Evolutionary conservation across 2,797 vertebrate species (phyloP).

Genomic region (Fratercula arctica): DNA sequence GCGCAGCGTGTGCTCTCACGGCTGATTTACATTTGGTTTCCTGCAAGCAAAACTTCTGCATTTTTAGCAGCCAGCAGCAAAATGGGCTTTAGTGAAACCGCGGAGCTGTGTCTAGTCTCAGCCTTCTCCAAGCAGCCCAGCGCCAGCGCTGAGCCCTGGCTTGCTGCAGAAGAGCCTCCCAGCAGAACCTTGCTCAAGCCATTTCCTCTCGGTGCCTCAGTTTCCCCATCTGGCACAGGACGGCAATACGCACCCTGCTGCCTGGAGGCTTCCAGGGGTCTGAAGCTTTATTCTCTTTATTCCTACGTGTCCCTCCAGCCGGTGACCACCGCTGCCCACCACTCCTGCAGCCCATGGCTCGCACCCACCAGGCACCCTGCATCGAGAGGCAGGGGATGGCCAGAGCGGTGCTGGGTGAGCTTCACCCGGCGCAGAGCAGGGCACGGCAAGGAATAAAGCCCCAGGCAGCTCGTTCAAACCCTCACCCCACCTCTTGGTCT

Average conservation of each 20-base stretch:
- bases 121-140: background rate
- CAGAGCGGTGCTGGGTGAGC: background rate
- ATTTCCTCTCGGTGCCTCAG: background rate
- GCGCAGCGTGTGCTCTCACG: background rate
- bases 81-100: accelerated
- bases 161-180: background rate
- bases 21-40: background rate
- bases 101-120: background rate
- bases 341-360: background rate
- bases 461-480: background rate
- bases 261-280: background rate
- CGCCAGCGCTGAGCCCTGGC: accelerated
- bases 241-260: background rate
- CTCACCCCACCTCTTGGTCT: accelerated
- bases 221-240: background rate
- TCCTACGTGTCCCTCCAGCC: too few relatives aligned
- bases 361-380: too few relatives aligned
- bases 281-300: background rate
- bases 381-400: background rate
- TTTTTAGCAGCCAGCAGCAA: background rate
- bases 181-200: background rate
- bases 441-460: accelerated
- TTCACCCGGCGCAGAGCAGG: too few relatives aligned
- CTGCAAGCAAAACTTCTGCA: background rate
- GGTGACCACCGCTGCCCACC: background rate